A percentile compares a stretch with the other conserved stretches of the same genome.
phyloP scores from a whole-genome alignment of 2,888 invertebrate species.

The Agonopterix subpropinquella region DNA sequence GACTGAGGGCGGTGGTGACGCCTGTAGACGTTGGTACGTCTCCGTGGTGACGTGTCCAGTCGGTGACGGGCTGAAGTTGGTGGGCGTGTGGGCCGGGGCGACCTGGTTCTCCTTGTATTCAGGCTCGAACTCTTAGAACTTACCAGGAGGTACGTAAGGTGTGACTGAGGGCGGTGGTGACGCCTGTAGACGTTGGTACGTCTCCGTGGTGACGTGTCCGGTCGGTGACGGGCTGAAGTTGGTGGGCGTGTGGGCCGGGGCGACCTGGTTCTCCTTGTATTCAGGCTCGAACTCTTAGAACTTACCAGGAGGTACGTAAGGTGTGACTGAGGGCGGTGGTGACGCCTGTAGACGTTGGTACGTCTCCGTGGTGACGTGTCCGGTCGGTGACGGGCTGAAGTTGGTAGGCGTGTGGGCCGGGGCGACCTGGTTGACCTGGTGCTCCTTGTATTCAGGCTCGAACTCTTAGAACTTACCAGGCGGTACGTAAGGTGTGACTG shows the following conservation, averaged over 20 bases:
- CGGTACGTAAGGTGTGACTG: constrained; percentile 57
- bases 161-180: constrained; percentile 54
- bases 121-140: constrained; percentile 55
- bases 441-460: constrained; percentile 59
- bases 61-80: constrained; percentile 40
- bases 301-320: constrained; percentile 62
- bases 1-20: constrained; percentile 52
- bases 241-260: constrained; percentile 15
- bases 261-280: constrained; percentile 36
- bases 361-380: constrained; percentile 29
- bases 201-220: constrained; percentile 28
- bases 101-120: constrained; percentile 43
- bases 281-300: constrained; percentile 59
- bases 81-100: constrained; percentile 15
- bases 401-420: constrained; percentile 18
- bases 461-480: constrained; percentile 57
- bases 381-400: constrained; percentile 42
- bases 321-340: constrained; percentile 50
- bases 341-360: constrained; percentile 56
- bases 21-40: constrained; percentile 48
- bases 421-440: constrained; percentile 14
- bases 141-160: constrained; percentile 63
- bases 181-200: constrained; percentile 50
- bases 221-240: constrained; percentile 43
- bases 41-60: constrained; percentile 31